A percentile compares a stretch with the other conserved stretches of the same genome.
phyloP scores from a whole-genome alignment of 2,113 vertebrate genomes.

The Baryphthengus martii region DNA sequence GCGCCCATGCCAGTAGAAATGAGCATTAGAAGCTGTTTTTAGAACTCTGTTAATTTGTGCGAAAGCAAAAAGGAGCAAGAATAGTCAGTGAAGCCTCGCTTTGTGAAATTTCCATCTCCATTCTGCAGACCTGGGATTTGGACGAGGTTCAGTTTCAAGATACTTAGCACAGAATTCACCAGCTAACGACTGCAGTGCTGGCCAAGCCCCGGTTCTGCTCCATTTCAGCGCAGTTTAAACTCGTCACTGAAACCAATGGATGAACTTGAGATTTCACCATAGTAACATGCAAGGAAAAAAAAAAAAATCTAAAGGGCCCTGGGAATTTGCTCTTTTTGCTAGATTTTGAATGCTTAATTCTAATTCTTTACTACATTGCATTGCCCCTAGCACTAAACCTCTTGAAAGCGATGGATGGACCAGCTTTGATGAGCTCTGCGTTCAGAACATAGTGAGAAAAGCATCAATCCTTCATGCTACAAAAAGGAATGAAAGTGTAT shows the following conservation, averaged over 20 bases:
- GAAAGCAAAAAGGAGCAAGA: not conserved
- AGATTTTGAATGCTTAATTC: not conserved
- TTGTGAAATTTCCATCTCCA: slow-evolving; percentile 11
- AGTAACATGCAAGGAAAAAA: not conserved
- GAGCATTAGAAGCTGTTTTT: slow-evolving; percentile 22
- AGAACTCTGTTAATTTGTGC: slow-evolving; percentile 25
- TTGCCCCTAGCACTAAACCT: not conserved
- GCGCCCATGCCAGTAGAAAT: slow-evolving; percentile 1
- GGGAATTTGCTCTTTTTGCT: not conserved
- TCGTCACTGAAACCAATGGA: not conserved
- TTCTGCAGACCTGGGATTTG: slow-evolving; percentile 10
- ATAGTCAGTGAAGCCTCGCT: not conserved
- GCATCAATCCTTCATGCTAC: not conserved
- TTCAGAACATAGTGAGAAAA: not conserved
- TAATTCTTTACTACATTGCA: not conserved
- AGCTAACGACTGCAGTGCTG: fast-evolving
- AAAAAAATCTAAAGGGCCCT: not conserved
- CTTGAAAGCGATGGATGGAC: not conserved
- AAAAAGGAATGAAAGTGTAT: not conserved
- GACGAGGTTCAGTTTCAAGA: slow-evolving; percentile 13
- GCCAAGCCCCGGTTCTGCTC: slow-evolving; percentile 1
- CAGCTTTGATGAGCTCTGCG: not conserved
- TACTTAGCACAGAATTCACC: not conserved
- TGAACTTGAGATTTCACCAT: not conserved
- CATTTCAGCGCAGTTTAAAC: not conserved